Conservation (phyloP, 2,113 vertebrate genomes). For the western clawed frog (Xenopus tropicalis) region UCB_Xtro_10.0 CM004443.2:186661501-186662000, state of each 20-base stretch:
- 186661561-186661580: slow-evolving; percentile 66
- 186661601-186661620: slow-evolving; percentile 61
- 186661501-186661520: slow-evolving; percentile 60
- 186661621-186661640: slow-evolving; percentile 76
- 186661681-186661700: slow-evolving; percentile 65
- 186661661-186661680: slow-evolving; percentile 71
- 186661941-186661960: no score
- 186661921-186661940: no score
- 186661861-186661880: no score
- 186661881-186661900: no score
- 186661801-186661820: neutral
- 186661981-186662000: no score
- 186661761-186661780: neutral
- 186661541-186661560: slow-evolving; percentile 65
- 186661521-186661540: slow-evolving; percentile 55
- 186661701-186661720: slow-evolving; percentile 70
- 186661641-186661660: slow-evolving; percentile 76
- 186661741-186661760: neutral
- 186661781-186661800: neutral
- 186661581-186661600: slow-evolving; percentile 69
- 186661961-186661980: no score
- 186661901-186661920: no score
- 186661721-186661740: slow-evolving; percentile 57
- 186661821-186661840: neutral
- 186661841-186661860: neutral